Evolutionary conservation across 2,888 invertebrate genomes (phyloP).

Genomic region (Chrysotoxum bicinctum): DNA sequence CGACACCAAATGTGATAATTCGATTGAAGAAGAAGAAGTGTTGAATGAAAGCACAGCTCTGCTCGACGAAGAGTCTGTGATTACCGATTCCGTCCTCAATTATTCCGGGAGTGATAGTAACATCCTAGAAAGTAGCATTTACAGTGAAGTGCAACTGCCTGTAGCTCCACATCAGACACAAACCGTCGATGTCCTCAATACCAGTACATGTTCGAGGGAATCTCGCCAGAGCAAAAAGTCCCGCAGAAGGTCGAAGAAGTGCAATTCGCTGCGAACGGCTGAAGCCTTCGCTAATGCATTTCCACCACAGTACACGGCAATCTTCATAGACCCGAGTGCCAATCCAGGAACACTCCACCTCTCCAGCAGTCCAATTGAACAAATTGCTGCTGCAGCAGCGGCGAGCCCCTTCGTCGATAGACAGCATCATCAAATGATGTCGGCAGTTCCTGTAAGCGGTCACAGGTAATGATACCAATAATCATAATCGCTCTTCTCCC

Average conservation of each 20-base stretch:
- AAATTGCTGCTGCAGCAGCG: constrained; percentile 65
- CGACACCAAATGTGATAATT: constrained; percentile 65
- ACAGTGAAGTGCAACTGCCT: constrained; percentile 77
- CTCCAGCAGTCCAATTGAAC: constrained; percentile 56
- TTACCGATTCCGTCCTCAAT: constrained; percentile 76
- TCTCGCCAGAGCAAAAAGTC: constrained; percentile 77
- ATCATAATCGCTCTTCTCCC: constrained; percentile 54
- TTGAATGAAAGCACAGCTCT: constrained; percentile 76
- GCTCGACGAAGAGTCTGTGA: constrained; percentile 70
- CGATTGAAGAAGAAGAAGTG: constrained; percentile 31
- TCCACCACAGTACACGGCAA: constrained; percentile 80
- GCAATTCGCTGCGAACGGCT: constrained; percentile 72
- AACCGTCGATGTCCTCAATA: constrained; percentile 74
- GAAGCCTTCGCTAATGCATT: constrained; percentile 74
- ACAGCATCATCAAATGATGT: constrained; percentile 62
- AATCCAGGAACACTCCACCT: constrained; percentile 51
- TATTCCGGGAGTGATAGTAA: constrained; percentile 79
- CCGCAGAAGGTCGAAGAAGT: constrained; percentile 78
- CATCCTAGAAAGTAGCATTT: constrained; percentile 78
- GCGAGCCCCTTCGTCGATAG: constrained; percentile 64
- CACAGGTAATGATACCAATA: constrained; percentile 72
- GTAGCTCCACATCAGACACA: constrained; percentile 47
- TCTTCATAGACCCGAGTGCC: constrained; percentile 77
- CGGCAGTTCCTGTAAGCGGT: constrained; percentile 59
- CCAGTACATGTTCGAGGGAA: constrained; percentile 77